phyloP scores from a whole-genome alignment of 2,113 vertebrate species.

The Rissa tridactyla region DNA sequence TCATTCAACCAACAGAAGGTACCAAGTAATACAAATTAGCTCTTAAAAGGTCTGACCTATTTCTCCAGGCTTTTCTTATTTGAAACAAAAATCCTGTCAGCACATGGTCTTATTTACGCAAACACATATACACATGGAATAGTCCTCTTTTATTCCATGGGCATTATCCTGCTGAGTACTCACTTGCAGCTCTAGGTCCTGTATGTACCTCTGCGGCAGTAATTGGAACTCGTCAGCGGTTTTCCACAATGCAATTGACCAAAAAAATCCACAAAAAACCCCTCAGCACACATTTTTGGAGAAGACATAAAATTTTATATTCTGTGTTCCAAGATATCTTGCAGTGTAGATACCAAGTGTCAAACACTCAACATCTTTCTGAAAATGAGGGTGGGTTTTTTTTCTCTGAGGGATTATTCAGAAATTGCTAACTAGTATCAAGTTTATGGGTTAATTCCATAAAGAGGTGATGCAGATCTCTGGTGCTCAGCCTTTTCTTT shows the following conservation, averaged over 20 bases:
- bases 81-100: neutral
- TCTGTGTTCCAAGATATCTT: neutral
- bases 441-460: neutral
- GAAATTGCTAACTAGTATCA: neutral
- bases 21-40: neutral
- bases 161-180: neutral
- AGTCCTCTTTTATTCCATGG: neutral
- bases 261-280: neutral
- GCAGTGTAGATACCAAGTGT: neutral
- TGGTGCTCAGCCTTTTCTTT: neutral
- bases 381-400: neutral
- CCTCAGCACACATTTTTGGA: neutral
- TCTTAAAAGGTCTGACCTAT: constrained; percentile 10
- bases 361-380: neutral
- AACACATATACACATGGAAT: neutral
- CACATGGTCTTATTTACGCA: neutral
- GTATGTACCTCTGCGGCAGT: neutral
- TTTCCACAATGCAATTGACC: neutral
- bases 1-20: neutral
- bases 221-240: neutral
- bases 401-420: neutral
- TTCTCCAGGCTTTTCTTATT: neutral
- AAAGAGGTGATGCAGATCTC: neutral
- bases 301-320: neutral
- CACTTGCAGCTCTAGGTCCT: neutral